Evolutionary conservation across 2,888 invertebrate species (phyloP).

Genomic region (Scaptomyza flava): DNA sequence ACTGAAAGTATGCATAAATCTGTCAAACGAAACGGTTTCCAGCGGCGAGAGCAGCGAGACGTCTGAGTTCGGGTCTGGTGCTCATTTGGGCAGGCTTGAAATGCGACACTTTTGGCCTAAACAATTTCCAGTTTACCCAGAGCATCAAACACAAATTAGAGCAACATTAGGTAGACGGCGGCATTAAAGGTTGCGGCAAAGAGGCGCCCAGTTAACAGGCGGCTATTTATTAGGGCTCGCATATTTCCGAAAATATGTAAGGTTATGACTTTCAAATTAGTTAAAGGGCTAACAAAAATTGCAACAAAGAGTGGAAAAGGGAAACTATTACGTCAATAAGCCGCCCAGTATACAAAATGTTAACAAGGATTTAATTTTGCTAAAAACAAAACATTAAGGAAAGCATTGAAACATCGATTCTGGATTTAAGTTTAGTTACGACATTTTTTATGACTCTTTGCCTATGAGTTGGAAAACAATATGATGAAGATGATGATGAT

Average conservation of each 20-base stretch:
- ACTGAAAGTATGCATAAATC: slow-evolving; percentile 70
- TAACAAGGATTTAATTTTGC: not conserved
- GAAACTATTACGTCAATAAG: not conserved
- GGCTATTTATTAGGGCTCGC: slow-evolving; percentile 41
- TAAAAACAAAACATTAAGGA: not conserved
- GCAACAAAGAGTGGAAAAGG: not conserved
- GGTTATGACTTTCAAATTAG: slow-evolving; percentile 39
- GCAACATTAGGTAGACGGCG: slow-evolving; percentile 58
- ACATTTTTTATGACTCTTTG: slow-evolving; percentile 39
- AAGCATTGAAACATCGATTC: not conserved
- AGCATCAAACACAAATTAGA: slow-evolving; percentile 55
- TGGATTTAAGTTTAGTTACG: slow-evolving; percentile 8
- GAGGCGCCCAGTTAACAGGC: slow-evolving; percentile 36
- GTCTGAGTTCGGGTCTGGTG: slow-evolving; percentile 11
- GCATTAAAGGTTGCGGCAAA: slow-evolving; percentile 47
- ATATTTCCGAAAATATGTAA: slow-evolving; percentile 28
- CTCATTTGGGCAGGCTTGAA: slow-evolving; percentile 46
- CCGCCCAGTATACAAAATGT: not conserved
- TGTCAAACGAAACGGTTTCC: slow-evolving; percentile 60
- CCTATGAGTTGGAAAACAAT: slow-evolving; percentile 34
- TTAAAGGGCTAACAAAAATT: slow-evolving; percentile 18
- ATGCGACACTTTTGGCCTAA: slow-evolving; percentile 68
- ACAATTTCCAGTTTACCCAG: slow-evolving; percentile 62
- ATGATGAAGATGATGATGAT: slow-evolving; percentile 9
- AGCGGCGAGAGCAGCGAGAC: slow-evolving; percentile 36